phyloP scores from a whole-genome alignment of 2,113 vertebrate species.

The Progne subis region DNA sequence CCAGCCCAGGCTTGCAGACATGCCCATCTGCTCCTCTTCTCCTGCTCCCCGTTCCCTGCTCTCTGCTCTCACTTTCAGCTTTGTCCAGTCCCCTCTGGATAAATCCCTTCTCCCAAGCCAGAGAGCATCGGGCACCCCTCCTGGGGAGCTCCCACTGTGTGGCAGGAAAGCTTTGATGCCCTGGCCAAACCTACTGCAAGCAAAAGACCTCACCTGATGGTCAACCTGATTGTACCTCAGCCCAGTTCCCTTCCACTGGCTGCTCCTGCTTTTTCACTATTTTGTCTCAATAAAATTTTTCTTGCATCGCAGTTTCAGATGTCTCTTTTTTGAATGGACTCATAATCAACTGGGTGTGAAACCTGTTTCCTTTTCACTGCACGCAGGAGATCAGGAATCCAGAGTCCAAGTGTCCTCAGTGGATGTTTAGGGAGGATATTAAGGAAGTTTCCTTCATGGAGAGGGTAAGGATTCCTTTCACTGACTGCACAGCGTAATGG shows the following conservation, averaged over 20 bases:
- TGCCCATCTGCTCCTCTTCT: not conserved
- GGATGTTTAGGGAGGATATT: not conserved
- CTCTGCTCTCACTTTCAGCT: not conserved
- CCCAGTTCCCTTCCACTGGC: fast-evolving
- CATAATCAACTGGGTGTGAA: not conserved
- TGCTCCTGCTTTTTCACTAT: not conserved
- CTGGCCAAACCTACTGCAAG: fast-evolving
- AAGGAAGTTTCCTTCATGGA: no score
- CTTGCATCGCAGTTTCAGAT: not conserved
- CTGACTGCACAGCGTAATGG: no score
- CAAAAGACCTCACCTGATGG: fast-evolving
- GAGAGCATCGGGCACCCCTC: fast-evolving
- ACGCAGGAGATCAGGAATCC: not conserved
- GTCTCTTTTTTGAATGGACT: not conserved
- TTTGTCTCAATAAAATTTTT: not conserved
- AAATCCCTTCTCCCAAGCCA: not conserved
- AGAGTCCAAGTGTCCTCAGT: not conserved
- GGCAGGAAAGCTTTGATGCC: not conserved
- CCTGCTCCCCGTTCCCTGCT: not conserved
- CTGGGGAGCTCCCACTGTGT: fast-evolving
- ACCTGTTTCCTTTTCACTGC: not conserved
- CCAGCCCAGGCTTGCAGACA: fast-evolving
- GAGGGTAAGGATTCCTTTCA: no score
- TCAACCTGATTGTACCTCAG: fast-evolving
- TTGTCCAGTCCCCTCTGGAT: not conserved